Percentiles rank a stretch among this genome's conserved stretches.
phyloP scores from a whole-genome alignment of 1,140 invertebrate genomes.

The Sinella curviseta region DNA sequence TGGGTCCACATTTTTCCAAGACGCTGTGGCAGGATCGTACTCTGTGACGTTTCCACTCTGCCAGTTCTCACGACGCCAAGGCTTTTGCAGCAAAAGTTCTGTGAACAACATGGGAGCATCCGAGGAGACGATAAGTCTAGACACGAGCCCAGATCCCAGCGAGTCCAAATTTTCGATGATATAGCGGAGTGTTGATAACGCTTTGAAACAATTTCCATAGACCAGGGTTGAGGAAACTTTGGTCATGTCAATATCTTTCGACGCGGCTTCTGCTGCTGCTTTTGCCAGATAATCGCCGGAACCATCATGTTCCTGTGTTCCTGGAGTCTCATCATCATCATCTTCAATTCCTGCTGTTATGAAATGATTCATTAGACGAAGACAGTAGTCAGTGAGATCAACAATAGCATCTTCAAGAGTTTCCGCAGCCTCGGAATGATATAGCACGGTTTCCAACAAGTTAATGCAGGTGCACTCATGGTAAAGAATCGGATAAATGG shows the following conservation, averaged over 20 bases:
- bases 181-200: conserved; percentile 40
- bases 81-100: conserved; percentile 66
- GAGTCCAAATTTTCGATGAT: conserved; percentile 45
- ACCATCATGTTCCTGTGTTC: not conserved
- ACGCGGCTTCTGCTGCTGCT: not conserved
- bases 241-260: not conserved
- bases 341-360: not conserved
- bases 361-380: conserved; percentile 61
- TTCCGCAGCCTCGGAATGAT: conserved; percentile 69
- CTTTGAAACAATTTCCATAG: conserved; percentile 43
- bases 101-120: conserved; percentile 68
- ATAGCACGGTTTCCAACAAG: conserved; percentile 72
- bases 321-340: conserved; percentile 19
- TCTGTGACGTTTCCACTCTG: conserved; percentile 10
- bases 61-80: conserved; percentile 64
- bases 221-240: conserved; percentile 8
- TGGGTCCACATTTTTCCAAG: conserved; percentile 23
- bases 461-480: conserved; percentile 70
- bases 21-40: conserved; percentile 12
- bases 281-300: not conserved
- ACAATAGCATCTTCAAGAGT: conserved; percentile 67
- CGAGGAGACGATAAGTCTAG: conserved; percentile 42
- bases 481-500: conserved; percentile 61
- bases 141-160: conserved; percentile 39
- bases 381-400: conserved; percentile 74